These are phyloP conservation scores for Agrochola circellaris DNA, from an alignment of 2,888 invertebrate genomes.

Conservation along the genomic window DNA sequence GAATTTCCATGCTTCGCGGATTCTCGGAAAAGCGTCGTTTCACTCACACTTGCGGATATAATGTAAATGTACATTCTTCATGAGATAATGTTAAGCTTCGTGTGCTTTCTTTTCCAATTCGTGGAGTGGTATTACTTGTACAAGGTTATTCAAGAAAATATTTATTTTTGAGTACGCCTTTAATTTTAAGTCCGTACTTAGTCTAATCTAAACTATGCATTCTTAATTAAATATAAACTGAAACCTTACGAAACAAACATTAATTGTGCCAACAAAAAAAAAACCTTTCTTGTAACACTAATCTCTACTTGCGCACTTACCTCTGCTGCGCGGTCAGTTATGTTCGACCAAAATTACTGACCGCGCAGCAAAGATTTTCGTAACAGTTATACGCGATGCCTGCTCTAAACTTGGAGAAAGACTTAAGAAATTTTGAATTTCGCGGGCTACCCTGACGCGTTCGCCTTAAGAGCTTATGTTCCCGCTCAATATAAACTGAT, in stretches of 20 bases:
- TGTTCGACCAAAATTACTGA: neutral
- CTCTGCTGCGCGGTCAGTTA: too few relatives aligned
- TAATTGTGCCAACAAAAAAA: neutral
- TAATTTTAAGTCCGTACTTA: neutral
- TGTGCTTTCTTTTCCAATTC: conserved; percentile 1
- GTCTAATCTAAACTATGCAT: neutral
- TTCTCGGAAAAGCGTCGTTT: conserved; percentile 8
- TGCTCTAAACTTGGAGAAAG: neutral
- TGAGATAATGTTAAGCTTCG: neutral
- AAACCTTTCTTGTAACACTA: neutral
- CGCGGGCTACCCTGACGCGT: too few relatives aligned
- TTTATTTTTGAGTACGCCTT: neutral
- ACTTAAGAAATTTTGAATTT: too few relatives aligned
- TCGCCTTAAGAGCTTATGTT: conserved; percentile 15
- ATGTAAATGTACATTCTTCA: neutral
- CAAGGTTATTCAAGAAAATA: neutral
- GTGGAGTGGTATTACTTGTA: conserved; percentile 6
- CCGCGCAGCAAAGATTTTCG: neutral
- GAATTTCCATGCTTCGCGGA: neutral
- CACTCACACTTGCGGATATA: neutral
- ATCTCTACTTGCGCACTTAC: too few relatives aligned
- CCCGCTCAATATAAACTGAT: conserved; percentile 24
- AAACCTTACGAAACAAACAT: neutral
- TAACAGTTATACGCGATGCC: neutral
- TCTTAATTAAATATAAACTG: neutral